Percentiles rank a stretch among this genome's conserved stretches.
These are phyloP conservation scores for Trematomus loennbergii DNA, from an alignment of 2,113 vertebrate genomes.

Conservation along the genomic window DNA sequence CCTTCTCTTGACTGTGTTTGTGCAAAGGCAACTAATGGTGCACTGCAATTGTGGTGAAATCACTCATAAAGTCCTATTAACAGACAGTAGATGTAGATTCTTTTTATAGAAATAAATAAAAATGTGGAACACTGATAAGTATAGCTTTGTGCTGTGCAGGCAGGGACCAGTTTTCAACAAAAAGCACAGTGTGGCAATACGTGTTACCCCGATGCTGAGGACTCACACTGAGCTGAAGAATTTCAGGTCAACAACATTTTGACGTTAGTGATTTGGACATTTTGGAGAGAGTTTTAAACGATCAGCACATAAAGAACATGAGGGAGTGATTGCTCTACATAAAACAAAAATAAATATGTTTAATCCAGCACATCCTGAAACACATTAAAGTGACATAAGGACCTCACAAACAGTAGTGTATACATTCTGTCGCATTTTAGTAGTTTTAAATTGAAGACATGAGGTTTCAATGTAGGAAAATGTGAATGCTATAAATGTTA, in stretches of 20 bases:
- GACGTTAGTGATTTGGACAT: neutral
- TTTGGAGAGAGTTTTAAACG: neutral
- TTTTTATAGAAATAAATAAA: neutral
- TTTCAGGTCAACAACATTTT: neutral
- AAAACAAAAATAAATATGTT: neutral
- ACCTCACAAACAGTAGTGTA: neutral
- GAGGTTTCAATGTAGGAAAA: neutral
- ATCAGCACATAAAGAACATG: neutral
- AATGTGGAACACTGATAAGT: slow-evolving; percentile 21
- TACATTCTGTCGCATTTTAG: neutral
- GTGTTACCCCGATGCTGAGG: neutral
- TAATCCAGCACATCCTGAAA: neutral
- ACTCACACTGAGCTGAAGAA: neutral
- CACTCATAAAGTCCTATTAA: slow-evolving; percentile 10
- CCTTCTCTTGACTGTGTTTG: slow-evolving; percentile 41
- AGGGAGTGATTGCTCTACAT: neutral
- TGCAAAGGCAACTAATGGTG: slow-evolving; percentile 2
- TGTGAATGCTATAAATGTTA: neutral
- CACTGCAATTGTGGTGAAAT: neutral
- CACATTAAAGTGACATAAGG: neutral
- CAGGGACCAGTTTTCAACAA: slow-evolving; percentile 2
- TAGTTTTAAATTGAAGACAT: neutral
- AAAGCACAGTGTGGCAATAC: neutral
- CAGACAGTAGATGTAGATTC: neutral
- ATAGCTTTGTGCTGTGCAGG: neutral